Percentiles rank a stretch among this genome's conserved stretches.
phyloP scores from a whole-genome alignment of 1,140 invertebrate genomes.

The Drosophila mojavensis region DNA sequence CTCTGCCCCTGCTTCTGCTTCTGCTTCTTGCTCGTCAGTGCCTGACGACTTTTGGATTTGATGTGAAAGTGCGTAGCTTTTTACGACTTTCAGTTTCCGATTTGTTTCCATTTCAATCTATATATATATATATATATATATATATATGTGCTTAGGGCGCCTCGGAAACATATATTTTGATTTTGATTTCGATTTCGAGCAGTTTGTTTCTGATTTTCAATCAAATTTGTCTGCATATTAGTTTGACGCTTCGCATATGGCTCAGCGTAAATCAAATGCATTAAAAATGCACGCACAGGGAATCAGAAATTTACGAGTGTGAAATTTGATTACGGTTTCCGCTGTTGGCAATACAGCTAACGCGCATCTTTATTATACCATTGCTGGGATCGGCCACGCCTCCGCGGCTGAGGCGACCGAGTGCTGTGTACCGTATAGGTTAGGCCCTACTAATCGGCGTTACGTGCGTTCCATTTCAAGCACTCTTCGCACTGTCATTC shows the following conservation, averaged over 20 bases:
- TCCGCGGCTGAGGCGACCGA: background rate
- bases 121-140: background rate
- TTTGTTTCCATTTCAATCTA: slow-evolving; percentile 19
- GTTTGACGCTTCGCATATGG: slow-evolving; percentile 48
- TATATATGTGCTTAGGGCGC: background rate
- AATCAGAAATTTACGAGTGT: slow-evolving; percentile 48
- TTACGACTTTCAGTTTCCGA: slow-evolving; percentile 61
- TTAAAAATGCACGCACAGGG: slow-evolving; percentile 47
- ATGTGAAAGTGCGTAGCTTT: slow-evolving; percentile 58
- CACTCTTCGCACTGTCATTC: slow-evolving; percentile 4
- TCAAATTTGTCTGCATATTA: slow-evolving; percentile 40
- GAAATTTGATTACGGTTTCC: slow-evolving; percentile 13
- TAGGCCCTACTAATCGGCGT: slow-evolving; percentile 66
- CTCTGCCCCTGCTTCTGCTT: slow-evolving; percentile 14
- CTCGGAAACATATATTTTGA: slow-evolving; percentile 23
- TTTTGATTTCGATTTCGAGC: slow-evolving; percentile 34
- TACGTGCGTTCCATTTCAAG: slow-evolving; percentile 72
- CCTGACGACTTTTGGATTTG: slow-evolving; percentile 69
- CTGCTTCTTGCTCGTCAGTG: background rate
- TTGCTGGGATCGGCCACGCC: slow-evolving; percentile 17
- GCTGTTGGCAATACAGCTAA: slow-evolving; percentile 9
- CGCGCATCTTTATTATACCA: slow-evolving; percentile 23
- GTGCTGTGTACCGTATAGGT: slow-evolving; percentile 35
- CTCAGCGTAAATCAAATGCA: slow-evolving; percentile 11
- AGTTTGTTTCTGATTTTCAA: slow-evolving; percentile 39